phyloP scores from a whole-genome alignment of 2,113 vertebrate species.

The Alligator sinensis region DNA sequence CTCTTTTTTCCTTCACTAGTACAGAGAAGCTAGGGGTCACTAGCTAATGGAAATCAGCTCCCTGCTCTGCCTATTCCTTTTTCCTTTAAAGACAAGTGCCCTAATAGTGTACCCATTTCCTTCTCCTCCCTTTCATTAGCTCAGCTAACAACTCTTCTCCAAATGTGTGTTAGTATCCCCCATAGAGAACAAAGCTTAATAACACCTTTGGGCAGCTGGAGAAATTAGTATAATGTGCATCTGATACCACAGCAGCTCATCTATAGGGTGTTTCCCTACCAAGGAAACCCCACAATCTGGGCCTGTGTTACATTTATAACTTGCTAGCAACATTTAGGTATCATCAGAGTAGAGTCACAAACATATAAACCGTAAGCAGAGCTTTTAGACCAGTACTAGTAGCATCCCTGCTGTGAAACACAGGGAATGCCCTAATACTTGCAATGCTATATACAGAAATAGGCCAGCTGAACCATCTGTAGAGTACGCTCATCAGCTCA shows the following conservation, averaged over 20 bases:
- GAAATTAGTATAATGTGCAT: too few species aligned
- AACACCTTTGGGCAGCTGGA: too few species aligned
- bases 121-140: not conserved
- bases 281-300: fast-evolving
- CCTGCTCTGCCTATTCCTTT: not conserved
- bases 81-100: not conserved
- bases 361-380: not conserved
- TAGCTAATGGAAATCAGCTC: not conserved
- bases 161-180: not conserved
- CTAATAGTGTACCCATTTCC: not conserved
- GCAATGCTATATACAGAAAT: not conserved
- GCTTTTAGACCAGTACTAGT: not conserved
- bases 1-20: not conserved
- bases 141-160: not conserved
- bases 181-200: too few species aligned
- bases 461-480: fast-evolving
- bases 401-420: not conserved
- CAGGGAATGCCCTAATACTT: not conserved
- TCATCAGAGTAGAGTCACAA: not conserved
- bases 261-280: fast-evolving
- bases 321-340: fast-evolving
- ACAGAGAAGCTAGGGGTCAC: not conserved
- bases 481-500: constrained; percentile 58
- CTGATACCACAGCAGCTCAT: not conserved
- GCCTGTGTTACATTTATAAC: not conserved